phyloP scores from a whole-genome alignment of 2,888 invertebrate species.

The Alloplasta piceator region DNA sequence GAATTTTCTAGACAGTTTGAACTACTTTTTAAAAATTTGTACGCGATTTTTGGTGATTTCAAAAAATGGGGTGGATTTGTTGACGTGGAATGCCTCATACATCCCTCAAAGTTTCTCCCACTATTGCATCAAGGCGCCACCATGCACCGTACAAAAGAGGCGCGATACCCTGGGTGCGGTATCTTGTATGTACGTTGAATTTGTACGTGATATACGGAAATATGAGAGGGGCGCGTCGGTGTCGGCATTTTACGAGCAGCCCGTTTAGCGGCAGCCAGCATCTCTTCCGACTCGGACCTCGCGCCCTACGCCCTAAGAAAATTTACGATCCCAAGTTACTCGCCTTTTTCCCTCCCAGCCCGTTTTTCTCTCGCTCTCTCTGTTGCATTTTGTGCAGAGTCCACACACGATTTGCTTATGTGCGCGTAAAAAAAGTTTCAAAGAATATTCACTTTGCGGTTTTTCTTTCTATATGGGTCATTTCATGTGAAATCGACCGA shows the following conservation, averaged over 20 bases:
- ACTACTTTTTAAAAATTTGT: too few relatives aligned
- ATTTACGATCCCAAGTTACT: conserved; percentile 45
- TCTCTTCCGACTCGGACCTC: conserved; percentile 14
- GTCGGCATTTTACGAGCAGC: conserved; percentile 64
- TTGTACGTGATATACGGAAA: conserved; percentile 70
- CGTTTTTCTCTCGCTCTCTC: background rate
- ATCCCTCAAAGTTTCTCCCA: too few relatives aligned
- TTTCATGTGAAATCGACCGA: too few relatives aligned
- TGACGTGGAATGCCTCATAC: too few relatives aligned
- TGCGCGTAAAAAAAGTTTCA: too few relatives aligned
- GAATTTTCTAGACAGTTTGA: too few relatives aligned
- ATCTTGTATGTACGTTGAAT: conserved; percentile 72
- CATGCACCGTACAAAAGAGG: background rate
- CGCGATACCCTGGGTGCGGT: conserved; percentile 38
- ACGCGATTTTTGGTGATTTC: too few relatives aligned
- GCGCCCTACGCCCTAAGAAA: conserved; percentile 26
- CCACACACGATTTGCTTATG: too few relatives aligned
- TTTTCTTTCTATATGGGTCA: too few relatives aligned
- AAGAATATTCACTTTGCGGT: too few relatives aligned
- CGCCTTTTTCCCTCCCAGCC: conserved; percentile 22
- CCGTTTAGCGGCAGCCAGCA: conserved; percentile 61
- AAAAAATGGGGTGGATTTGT: too few relatives aligned
- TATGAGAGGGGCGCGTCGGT: conserved; percentile 61
- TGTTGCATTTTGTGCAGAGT: background rate
- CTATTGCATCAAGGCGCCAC: background rate